Evolutionary conservation across 2,113 vertebrate species (phyloP), one percentile per base, ranked within the genome.

Genomic region (Crotophaga sulcirostris): DNA sequence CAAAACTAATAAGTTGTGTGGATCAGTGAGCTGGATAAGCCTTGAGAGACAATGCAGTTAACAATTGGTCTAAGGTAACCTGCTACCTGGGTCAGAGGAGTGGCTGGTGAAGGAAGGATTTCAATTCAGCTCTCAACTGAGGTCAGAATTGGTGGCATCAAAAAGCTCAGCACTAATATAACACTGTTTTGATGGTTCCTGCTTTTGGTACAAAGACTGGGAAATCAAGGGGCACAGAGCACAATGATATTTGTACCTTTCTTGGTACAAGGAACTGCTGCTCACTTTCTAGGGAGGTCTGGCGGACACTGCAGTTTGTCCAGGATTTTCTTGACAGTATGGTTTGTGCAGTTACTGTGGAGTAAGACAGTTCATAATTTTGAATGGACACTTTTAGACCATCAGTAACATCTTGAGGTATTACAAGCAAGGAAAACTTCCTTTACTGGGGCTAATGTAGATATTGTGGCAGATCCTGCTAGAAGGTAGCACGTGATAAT

Each of bases 331-430:
- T 86, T 79, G 33, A 20, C 47, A 73, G 25, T 6, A 25, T 1
- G 3, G 64, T 23, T 17, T 59, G 31, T 59, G 24, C 20, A 56
- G 7, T 56, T 7, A 18, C 36, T 0, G 0, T 59, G 36, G 20
- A 64, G 5, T 40, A 56, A 80, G 16, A 51, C 11, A 56, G 7
- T 52, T 73, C 44, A 44, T 67, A 0, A 40, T 56, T 94, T 89
- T 72, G 69, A 28, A 84, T 16, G 10, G 51, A 74, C 33, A 56
- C 33, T 69, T 86, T 84, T 17, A 68, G 38, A 63, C 10, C 26
- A 38, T 19, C 52, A 64, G 29, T 44, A 29, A 15, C 64, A 42
- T 33, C 38, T 72, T 54, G 8, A 34, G 75, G n/a, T 80, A 86
- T 64, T 64, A 23, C 33, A 79, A 16, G n/a, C 19, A 73, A 84